A percentile compares a stretch with the other conserved stretches of the same genome.
phyloP scores from a whole-genome alignment of 2,797 vertebrate genomes.

The Pangasius krempfi region DNA sequence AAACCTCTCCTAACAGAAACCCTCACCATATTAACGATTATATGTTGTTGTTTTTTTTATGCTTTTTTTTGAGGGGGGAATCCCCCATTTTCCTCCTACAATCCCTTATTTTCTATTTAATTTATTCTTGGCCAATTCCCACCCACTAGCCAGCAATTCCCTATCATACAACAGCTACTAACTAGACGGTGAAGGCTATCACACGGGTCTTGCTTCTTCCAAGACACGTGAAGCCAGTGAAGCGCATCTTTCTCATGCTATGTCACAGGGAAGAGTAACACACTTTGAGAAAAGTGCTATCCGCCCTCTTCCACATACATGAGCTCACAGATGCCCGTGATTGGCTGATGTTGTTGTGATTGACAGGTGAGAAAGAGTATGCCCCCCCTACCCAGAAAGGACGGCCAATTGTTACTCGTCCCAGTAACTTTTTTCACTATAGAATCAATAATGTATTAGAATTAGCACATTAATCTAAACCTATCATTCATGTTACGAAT shows the following conservation, averaged over 20 bases:
- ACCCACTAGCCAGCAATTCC: too few species aligned
- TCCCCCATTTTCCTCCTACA: too few species aligned
- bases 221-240: neutral
- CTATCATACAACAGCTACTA: neutral
- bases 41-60: too few species aligned
- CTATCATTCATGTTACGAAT: too few species aligned
- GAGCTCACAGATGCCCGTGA: neutral
- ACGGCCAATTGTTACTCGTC: neutral
- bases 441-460: too few species aligned
- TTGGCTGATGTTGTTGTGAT: neutral
- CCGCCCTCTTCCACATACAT: neutral
- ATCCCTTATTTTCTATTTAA: neutral
- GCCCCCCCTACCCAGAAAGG: neutral
- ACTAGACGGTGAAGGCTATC: neutral
- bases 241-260: neutral
- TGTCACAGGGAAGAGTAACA: neutral
- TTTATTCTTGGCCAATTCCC: neutral
- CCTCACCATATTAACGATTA: too few species aligned
- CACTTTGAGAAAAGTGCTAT: neutral
- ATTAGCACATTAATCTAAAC: too few species aligned
- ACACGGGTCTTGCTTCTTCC: neutral
- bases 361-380: neutral
- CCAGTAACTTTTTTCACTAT: too few species aligned
- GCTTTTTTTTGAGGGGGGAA: too few species aligned
- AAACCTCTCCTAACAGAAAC: too few species aligned